Base-by-base conservation (phyloP, 2,888 invertebrate genomes). In the Cephus pulcher region DNA sequence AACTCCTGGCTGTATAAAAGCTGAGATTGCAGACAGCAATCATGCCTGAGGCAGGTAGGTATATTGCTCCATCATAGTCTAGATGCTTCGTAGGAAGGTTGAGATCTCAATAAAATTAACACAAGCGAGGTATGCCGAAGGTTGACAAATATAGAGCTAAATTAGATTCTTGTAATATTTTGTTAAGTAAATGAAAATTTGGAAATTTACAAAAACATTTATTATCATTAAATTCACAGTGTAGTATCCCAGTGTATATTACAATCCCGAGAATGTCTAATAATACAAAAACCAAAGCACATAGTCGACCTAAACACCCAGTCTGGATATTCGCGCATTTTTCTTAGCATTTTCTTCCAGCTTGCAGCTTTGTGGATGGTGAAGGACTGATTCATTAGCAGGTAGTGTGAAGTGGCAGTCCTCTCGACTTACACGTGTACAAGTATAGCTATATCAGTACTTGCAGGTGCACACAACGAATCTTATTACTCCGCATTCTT, bases 351-450 rank as follows among this genome's bases (percentile, higher is more conserved):
- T 56, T 56, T 56, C 23, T 56, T 56, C 76, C 74, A 68, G 69
- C 33, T 70, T 69, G 75, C 70, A 34, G 70, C 75, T 75, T 74
- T 71, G 69, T 69, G 33, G 75, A 32, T 35, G 32, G 77, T 70
- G 70, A 71, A 78, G 77, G 74, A 78, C 77, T 78, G 77, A 78
- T 78, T 78, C 77, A 78, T 78, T 78, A 78, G 77, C 74, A 78
- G 74, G 75, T 78, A 56, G 34, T 70, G 77, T 78, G 69, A 69
- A 78, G 77, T 74, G 69, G 74, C 69, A 33, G 75, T 75, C 34
- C 77, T 77, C 74, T 56, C 9, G 23, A 56, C 56, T 56, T 56
- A 56, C 23, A 56, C 56, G 23, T 56, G 9, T 23, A 56, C 23
- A 23, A 23, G 23, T 56, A 23, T 2, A 9, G 2, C 23, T 56